Percentiles rank a stretch among this genome's conserved stretches.
These are phyloP conservation scores for Cosmia trapezina DNA, from an alignment of 2,888 invertebrate species.

Conservation along the genomic window DNA sequence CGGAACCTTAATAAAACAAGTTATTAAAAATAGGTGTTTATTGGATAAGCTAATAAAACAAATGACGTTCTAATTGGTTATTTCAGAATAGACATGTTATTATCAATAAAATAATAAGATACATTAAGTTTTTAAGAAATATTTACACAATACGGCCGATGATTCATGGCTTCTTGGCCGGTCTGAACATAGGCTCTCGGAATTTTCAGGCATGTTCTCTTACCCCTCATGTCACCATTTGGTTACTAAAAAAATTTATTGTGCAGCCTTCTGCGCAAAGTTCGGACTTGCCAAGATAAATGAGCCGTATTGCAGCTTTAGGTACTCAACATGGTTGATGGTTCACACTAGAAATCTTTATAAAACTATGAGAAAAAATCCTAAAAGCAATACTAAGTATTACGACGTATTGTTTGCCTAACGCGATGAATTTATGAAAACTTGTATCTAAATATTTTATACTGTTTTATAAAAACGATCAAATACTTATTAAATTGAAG, in stretches of 20 bases:
- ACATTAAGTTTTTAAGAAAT: constrained; percentile 26
- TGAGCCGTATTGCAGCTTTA: not conserved
- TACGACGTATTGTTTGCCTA: constrained; percentile 50
- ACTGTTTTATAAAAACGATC: constrained; percentile 62
- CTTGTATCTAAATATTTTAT: constrained; percentile 53
- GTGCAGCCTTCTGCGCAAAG: not conserved
- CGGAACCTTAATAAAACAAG: constrained; percentile 20
- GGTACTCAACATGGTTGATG: constrained; percentile 6
- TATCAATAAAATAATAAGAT: constrained; percentile 28
- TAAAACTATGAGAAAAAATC: constrained; percentile 54
- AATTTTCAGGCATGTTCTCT: not conserved
- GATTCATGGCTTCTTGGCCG: too few species aligned
- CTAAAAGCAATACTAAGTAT: constrained; percentile 61
- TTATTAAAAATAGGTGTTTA: constrained; percentile 48
- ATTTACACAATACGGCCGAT: constrained; percentile 13
- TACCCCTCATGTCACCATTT: not conserved
- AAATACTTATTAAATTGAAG: constrained; percentile 67
- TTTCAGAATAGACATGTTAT: constrained; percentile 26
- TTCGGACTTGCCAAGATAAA: not conserved
- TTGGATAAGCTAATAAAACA: constrained; percentile 41
- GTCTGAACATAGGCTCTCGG: not conserved
- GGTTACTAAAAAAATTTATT: not conserved
- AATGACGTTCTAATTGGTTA: constrained; percentile 54
- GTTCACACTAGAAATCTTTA: constrained; percentile 42
- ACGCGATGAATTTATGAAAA: constrained; percentile 59